Base-by-base conservation (phyloP, 2,888 invertebrate species). In the Phyllotreta striolata region DNA sequence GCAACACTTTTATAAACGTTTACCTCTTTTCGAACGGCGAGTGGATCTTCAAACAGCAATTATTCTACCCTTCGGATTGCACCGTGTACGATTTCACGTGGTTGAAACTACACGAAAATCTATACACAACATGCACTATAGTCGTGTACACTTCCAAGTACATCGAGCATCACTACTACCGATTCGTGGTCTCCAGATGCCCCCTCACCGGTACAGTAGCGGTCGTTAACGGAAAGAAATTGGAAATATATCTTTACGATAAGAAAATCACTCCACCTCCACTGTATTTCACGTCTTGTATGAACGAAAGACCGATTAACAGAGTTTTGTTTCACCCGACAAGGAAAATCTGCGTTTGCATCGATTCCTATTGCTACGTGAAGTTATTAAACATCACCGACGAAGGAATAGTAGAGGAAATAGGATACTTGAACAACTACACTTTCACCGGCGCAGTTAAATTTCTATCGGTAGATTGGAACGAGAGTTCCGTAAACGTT, bases 241-340 rank as follows among this genome's bases (percentile, higher is more conserved):
- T 92, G 24, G 81, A 91, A 49, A 67, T 94, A 46, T 93, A 94
- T 7, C 87, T 89, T 39, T 92, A 95, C 75, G 86, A 88, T 67
- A 83, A 87, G 66, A 86, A 88, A 62, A 84, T 93, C 24, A 84
- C 94, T 8, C 96, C 96, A 35, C 96, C 96, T 1, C 96, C 96
- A 39, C 90, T 94, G 90, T 84, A 86, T 63, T 88, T 89, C 55
- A 83, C 85, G 57, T 83, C 84, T 70, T 74, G 92, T 9, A 77
- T 85, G 55, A 79, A 87, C 62, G 81, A 86, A 0, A 78, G 80
- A 34, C 81, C 85, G 65, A 84, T 91, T 1, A 88, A 88, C 77
- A 83, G 84, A 35, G 80, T 91, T 12, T 80, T 84, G 66, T 89
- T 90, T 82, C 83, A 86, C 51, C 84, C 85, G 14, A 68, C 37